Conservation (phyloP, 2,888 invertebrate species). For the Calameuta pallipes region DNA sequence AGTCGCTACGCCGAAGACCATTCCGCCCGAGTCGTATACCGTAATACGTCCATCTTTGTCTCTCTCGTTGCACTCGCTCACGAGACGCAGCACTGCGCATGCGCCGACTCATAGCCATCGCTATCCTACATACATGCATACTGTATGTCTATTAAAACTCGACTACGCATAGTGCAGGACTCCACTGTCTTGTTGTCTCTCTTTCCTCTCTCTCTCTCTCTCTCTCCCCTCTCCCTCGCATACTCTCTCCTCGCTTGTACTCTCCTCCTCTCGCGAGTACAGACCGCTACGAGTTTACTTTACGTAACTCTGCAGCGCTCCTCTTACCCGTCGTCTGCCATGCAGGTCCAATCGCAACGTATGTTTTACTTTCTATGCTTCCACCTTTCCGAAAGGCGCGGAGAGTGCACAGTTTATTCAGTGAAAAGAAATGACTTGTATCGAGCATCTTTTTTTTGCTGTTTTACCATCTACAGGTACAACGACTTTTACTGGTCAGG, state of each 20-base stretch:
- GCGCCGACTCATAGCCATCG: conserved; percentile 4
- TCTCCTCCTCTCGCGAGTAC: conserved; percentile 24
- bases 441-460: no score
- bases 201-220: conserved; percentile 1
- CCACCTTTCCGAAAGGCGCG: no score
- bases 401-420: no score
- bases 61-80: conserved; percentile 4
- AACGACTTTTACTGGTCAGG: no score
- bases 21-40: no score
- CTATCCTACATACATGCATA: not conserved
- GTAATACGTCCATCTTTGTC: conserved; percentile 11
- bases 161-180: no score
- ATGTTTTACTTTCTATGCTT: not conserved
- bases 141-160: no score
- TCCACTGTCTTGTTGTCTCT: not conserved
- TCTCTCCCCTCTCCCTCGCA: not conserved
- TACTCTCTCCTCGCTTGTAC: conserved; percentile 14
- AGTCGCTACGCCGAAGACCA: conserved; percentile 27
- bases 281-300: conserved; percentile 32
- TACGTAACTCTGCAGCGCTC: conserved; percentile 48
- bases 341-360: conserved; percentile 38
- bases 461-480: no score
- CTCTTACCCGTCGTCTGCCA: conserved; percentile 38
- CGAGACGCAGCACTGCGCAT: not conserved
- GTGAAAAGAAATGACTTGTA: no score